Base-by-base conservation (phyloP, 2,888 invertebrate genomes). In the Taenaris catops region DNA sequence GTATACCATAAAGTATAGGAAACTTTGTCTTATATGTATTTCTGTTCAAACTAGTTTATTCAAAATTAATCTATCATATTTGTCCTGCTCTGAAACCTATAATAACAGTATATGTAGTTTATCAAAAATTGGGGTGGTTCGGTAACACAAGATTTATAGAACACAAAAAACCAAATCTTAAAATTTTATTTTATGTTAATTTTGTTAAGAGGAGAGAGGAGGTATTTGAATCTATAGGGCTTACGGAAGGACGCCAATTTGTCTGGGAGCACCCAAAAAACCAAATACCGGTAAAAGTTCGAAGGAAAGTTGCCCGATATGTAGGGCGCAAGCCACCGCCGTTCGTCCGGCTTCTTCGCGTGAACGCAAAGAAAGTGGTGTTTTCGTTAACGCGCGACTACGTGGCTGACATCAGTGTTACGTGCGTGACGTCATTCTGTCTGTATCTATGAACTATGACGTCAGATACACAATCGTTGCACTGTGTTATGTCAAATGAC, bases 221-320 rank as follows among this genome's bases (percentile, higher is more conserved):
- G 2, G 4, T 14, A 14, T 14, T 14, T 14, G 14, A 14, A 14
- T 4, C 2, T n/a, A 16, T 23, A 31, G 16, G 31, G 23, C 8
- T 21, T 23, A n/a, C 9, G 14, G 12, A 27, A 21, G 8, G 71
- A 69, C 68, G 74, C 62, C 74, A 48, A 44, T 41, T 49, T 48
- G 76, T 80, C 79, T 79, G 73, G 64, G 55, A 52, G 53, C 61
- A 19, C 16, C 23, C 16, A 21, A 31, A 32, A 21, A 18, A 24
- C 11, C 9, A 23, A 16, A 18, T 25, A 24, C 18, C 18, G 29
- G 19, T 25, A 28, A 83, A 84, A 83, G 83, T 84, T 66, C 61
- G 68, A 83, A 81, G 78, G 86, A 86, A 86, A 86, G 86, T 86
- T 83, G 81, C 58, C 58, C 58, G 68, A 75, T 80, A 84, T 84